Evolutionary conservation across 2,797 vertebrate species (phyloP).

Genomic region (Melanotaenia trifasciata): DNA sequence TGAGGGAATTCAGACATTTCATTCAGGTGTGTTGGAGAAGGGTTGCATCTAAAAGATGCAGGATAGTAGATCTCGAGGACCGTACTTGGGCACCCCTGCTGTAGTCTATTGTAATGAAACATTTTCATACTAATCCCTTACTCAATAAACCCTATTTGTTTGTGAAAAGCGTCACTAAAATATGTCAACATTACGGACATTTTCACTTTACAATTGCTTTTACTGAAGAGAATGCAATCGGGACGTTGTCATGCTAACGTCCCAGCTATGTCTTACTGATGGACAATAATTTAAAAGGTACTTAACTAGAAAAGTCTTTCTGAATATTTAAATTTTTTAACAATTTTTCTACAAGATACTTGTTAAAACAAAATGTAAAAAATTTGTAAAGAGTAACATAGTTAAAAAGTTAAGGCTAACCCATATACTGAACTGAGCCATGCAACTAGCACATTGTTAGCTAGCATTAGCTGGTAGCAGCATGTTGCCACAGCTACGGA

Average conservation of each 20-base stretch:
- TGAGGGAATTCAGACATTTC: too few relatives aligned
- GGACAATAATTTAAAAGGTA: background rate
- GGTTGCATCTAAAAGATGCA: too few relatives aligned
- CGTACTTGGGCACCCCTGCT: too few relatives aligned
- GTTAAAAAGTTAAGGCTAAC: background rate
- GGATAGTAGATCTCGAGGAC: too few relatives aligned
- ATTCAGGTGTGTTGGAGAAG: too few relatives aligned
- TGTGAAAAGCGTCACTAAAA: background rate
- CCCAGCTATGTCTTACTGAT: background rate
- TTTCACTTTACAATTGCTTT: background rate
- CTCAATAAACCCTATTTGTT: too few relatives aligned
- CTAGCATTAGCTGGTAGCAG: background rate
- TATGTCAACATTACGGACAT: background rate
- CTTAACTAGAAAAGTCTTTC: background rate
- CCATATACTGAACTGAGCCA: background rate
- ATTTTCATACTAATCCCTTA: background rate
- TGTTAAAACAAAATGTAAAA: background rate
- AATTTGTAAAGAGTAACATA: background rate
- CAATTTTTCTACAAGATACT: background rate
- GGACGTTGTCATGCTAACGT: background rate
- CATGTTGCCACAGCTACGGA: background rate
- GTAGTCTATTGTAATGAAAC: background rate
- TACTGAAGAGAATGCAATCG: background rate
- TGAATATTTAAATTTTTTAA: background rate
- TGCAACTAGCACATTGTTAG: constrained; percentile 1